Base-by-base conservation (phyloP, 2,113 vertebrate species). In the Austrofundulus limnaeus region DNA sequence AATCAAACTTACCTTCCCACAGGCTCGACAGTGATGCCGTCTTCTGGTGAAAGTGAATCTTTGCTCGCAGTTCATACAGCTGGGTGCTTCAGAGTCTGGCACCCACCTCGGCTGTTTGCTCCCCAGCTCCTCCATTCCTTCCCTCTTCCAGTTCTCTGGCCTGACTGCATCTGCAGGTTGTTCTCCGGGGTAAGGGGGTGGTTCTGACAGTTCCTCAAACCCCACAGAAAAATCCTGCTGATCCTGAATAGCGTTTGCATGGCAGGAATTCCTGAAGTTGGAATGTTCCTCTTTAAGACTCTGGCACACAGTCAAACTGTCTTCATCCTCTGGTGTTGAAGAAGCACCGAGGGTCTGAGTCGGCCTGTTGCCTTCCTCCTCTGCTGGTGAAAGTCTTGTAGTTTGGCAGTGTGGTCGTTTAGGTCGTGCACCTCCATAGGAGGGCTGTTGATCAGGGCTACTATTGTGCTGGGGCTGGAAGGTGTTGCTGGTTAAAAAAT, bases 31-130 rank as follows among this genome's bases (percentile, higher is more conserved):
- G 81, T 99, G 97, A 66, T 99, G 97, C 42, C 97, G 81, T 15
- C 97, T 91, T 88, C 92, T 98, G 17, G 95, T 99, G 75, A 99
- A 99, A 0, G 95, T 98, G 87, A 99, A 99, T 85, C 86, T 96
- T 72, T 92, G 93, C 54, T 89, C 86, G 84, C 97, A 99, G 75
- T 91, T 95, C 95, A 97, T 98, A 75, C 97, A 99, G 61, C 94
- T 96, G 45, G 96, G 95, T 66, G 97, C 97, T 77, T 98, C 94
- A 5, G 95, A 92, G 78, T 99, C 97, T 0, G 97, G 97, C 47
- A 99, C 89, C 97, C 97, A 99, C 0, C 91, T 54, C 0, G 97
- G 97, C 53, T 97, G 96, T 55, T 92, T 94, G 74, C 84, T 84
- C 0, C 94, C 93, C 39, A 94, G 81, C 63, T 88, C 60, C 41